These are phyloP conservation scores for Leptinotarsa peninsularis DNA, from an alignment of 2,888 invertebrate genomes.

Conservation along the genomic window DNA sequence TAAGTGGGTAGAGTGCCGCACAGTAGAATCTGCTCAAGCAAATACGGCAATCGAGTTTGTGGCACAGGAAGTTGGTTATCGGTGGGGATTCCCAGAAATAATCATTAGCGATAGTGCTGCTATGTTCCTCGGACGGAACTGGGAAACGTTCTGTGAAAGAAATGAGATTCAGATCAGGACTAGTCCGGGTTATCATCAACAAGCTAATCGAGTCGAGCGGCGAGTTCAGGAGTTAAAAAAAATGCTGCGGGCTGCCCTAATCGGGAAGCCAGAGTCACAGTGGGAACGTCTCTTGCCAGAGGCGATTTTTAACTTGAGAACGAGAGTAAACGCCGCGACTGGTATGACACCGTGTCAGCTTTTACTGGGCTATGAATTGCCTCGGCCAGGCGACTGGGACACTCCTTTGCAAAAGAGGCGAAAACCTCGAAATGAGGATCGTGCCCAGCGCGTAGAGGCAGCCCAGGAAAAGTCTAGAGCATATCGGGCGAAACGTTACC, in stretches of 20 bases:
- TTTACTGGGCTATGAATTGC: neutral
- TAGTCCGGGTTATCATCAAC: too few relatives aligned
- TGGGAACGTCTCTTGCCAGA: too few relatives aligned
- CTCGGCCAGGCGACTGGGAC: neutral
- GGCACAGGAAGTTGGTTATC: neutral
- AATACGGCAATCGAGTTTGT: neutral
- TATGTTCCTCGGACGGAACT: too few relatives aligned
- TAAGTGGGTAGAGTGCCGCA: constrained; percentile 12
- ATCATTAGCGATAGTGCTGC: too few relatives aligned
- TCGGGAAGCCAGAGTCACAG: neutral
- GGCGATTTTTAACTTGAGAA: too few relatives aligned
- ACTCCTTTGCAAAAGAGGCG: neutral
- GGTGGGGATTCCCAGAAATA: too few relatives aligned
- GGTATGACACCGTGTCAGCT: neutral
- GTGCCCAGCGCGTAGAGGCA: neutral
- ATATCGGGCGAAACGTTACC: neutral
- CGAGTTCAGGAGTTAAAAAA: neutral
- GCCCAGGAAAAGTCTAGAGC: neutral
- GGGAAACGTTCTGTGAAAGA: too few relatives aligned
- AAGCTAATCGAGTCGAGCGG: neutral
- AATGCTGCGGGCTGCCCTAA: neutral
- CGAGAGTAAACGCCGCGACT: neutral
- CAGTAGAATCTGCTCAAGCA: neutral
- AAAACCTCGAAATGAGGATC: neutral
- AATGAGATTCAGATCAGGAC: too few relatives aligned